phyloP scores from a whole-genome alignment of 2,888 invertebrate genomes.

The Osedax fenrisi region DNA sequence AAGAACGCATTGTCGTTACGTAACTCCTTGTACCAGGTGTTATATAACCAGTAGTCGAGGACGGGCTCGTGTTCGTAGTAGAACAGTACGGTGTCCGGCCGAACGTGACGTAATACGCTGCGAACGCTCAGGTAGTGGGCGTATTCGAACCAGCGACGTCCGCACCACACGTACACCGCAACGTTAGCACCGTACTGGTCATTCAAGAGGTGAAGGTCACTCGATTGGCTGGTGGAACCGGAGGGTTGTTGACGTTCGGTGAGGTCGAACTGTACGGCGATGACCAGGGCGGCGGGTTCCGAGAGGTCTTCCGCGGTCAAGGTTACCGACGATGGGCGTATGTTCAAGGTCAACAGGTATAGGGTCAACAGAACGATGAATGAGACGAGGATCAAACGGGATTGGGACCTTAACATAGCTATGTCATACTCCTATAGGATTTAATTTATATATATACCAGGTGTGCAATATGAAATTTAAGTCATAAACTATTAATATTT shows the following conservation, averaged over 20 bases:
- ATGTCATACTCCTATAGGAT: too few species aligned
- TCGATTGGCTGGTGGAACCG: background rate
- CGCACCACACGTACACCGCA: conserved; percentile 44
- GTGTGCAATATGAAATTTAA: too few species aligned
- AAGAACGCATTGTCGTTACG: conserved; percentile 33
- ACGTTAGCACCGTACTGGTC: conserved; percentile 29
- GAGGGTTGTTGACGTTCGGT: background rate
- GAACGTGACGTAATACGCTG: conserved; percentile 41
- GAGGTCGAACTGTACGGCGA: background rate
- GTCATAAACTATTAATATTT: too few species aligned
- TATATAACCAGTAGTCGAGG: conserved; percentile 38
- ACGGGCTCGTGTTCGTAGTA: conserved; percentile 38
- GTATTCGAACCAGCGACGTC: conserved; percentile 41
- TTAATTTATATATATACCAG: too few species aligned
- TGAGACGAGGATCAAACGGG: background rate
- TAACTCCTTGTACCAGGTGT: conserved; percentile 37
- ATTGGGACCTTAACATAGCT: background rate
- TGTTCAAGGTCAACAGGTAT: background rate
- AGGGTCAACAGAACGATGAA: background rate
- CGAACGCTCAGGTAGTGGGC: conserved; percentile 43
- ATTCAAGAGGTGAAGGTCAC: background rate
- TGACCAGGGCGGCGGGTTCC: background rate
- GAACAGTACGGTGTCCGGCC: conserved; percentile 43
- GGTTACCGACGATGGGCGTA: background rate
- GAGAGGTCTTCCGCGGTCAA: background rate